Percentiles rank a stretch among this genome's conserved stretches.
phyloP scores from a whole-genome alignment of 2,888 invertebrate species.

The Leucania comma region DNA sequence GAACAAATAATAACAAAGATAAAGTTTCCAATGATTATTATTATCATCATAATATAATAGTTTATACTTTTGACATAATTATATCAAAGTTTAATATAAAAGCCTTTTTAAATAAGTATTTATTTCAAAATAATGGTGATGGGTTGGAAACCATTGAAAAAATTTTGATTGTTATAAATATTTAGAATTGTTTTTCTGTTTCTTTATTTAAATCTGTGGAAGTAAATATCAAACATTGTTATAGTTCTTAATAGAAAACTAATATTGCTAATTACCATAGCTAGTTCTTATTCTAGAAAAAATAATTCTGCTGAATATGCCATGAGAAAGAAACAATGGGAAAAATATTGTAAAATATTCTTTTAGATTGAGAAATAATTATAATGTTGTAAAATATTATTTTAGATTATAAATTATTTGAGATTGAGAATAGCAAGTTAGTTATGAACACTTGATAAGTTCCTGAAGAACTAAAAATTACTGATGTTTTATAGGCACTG shows the following conservation, averaged over 20 bases:
- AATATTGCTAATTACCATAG: neutral
- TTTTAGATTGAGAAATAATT: too few relatives aligned
- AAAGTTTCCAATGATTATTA: neutral
- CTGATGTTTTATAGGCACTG: too few relatives aligned
- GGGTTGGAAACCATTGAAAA: neutral
- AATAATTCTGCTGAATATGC: neutral
- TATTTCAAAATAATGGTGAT: neutral
- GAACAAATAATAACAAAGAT: slow-evolving; percentile 1
- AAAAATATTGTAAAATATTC: neutral
- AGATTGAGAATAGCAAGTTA: neutral
- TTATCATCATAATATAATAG: neutral
- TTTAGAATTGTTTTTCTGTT: neutral
- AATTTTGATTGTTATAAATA: neutral
- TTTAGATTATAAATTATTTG: too few relatives aligned
- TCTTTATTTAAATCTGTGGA: neutral
- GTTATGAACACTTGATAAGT: neutral
- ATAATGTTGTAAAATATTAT: too few relatives aligned
- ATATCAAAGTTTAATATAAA: neutral
- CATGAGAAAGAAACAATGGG: neutral
- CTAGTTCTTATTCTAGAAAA: neutral
- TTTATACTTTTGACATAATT: neutral
- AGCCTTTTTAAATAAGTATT: too few relatives aligned
- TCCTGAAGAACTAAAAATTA: neutral
- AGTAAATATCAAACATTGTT: too few relatives aligned
- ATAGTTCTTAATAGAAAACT: neutral